Base-by-base conservation (phyloP, 2,113 vertebrate species). In the Formicarius rufipectus region DNA sequence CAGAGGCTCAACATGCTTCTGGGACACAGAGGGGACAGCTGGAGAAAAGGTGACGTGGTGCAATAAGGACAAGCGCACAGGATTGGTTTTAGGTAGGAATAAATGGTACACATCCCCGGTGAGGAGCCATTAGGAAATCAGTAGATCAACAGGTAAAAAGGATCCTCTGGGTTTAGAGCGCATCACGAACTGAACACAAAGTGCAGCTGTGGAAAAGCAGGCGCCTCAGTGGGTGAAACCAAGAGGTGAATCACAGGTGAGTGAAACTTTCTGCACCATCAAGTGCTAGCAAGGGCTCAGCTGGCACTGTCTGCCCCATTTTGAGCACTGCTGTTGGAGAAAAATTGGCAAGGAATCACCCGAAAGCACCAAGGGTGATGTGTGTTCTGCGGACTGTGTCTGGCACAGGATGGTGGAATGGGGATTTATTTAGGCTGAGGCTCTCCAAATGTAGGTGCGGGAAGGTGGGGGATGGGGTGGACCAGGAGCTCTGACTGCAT, bases 1-100 rank as follows among this genome's bases (percentile, higher is more conserved):
- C 35, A 66, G 22, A 40, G 8, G 4, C 59, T 59, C 44, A 22
- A 8, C n/a, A 21, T 0, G 0, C 31, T 63, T 1, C 1, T 1
- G 5, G 77, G 15, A 47, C 31, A 35, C 23, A 8, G 7, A 10
- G 45, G 45, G 33, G 12, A 45, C 28, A 69, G 40, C 28, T 49
- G 64, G 35, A 47, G 35, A 45, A 82, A 81, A 81, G 23, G 13
- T 0, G 0, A 66, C 10, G 21, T 5, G 3, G 33, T 60, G 72
- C 67, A 64, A 0, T 25, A 73, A 62, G 28, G 40, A 52, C 27
- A 52, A 28, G 19, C 0, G 3, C 59, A 52, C n/a, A 64, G 27
- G 28, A 31, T 20, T 63, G 55, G 13, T 11, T 77, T 77, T 58
- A 62, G n/a, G 8, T 14, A 45, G n/a, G 37, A 86, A 16, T 73